These are phyloP conservation scores for Caenorhabditis sinica DNA, from an alignment of 2,888 invertebrate species.

Conservation along the genomic window DNA sequence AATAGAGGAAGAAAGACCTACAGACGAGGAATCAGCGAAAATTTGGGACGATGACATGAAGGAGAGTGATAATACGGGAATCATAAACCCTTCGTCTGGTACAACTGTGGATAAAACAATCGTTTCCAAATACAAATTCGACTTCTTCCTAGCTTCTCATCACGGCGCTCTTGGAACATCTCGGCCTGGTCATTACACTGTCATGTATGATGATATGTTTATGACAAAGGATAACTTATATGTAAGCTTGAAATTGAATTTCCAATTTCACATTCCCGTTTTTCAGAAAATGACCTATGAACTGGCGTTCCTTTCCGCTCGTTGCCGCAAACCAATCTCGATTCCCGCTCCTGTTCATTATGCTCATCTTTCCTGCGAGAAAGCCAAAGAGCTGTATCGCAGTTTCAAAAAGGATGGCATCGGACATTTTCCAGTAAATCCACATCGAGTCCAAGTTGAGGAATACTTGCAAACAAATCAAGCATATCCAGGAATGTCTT, in stretches of 20 bases:
- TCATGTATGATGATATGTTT: slow-evolving; percentile 99
- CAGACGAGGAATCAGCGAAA: background rate
- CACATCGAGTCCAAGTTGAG: slow-evolving; percentile 22
- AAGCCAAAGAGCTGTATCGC: slow-evolving; percentile 88
- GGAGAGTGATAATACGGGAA: slow-evolving; percentile 24
- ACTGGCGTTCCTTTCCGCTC: slow-evolving; percentile 68
- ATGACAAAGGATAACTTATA: slow-evolving; percentile 98
- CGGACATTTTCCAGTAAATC: background rate
- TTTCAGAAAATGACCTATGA: slow-evolving; percentile 73
- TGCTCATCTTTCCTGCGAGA: slow-evolving; percentile 98
- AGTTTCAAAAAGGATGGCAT: slow-evolving; percentile 15
- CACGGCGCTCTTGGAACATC: slow-evolving; percentile 89
- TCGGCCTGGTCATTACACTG: slow-evolving; percentile 98
- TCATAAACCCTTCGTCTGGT: slow-evolving; percentile 66
- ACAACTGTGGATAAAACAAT: slow-evolving; percentile 63
- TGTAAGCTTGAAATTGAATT: too few species aligned
- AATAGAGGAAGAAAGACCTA: background rate
- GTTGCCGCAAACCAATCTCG: slow-evolving; percentile 93
- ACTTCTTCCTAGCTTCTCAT: slow-evolving; percentile 94
- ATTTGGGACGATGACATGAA: slow-evolving; percentile 35
- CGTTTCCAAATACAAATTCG: slow-evolving; percentile 87
- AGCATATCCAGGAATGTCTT: slow-evolving; percentile 56
- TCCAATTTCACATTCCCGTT: background rate
- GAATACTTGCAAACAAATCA: slow-evolving; percentile 17
- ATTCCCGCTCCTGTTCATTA: slow-evolving; percentile 99